Conservation (phyloP, 1,140 invertebrate species). For the Drosophila nigrodunni region DNA sequence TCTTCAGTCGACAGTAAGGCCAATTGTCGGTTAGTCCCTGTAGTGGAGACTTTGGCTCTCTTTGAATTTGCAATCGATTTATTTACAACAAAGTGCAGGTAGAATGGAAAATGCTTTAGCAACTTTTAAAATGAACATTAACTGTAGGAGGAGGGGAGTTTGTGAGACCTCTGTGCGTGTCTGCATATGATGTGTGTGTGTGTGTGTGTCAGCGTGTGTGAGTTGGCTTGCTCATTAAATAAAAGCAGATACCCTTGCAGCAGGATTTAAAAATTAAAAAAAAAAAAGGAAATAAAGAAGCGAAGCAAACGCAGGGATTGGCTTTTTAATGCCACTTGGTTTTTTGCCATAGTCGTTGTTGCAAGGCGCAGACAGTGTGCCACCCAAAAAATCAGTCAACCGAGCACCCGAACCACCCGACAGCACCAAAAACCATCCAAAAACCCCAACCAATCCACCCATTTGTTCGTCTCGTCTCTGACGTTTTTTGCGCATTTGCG, state of each 20-base stretch:
- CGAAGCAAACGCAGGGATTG: slow-evolving; percentile 53
- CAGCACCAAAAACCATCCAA: slow-evolving; percentile 6
- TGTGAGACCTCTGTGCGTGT: slow-evolving; percentile 13
- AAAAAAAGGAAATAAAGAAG: slow-evolving; percentile 7
- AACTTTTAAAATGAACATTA: slow-evolving; percentile 47
- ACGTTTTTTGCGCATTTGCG: slow-evolving; percentile 62
- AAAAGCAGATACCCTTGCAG: slow-evolving; percentile 62
- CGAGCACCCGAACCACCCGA: slow-evolving; percentile 5
- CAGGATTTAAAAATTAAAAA: slow-evolving; percentile 43
- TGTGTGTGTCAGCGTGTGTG: slow-evolving; percentile 21
- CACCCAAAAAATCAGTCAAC: slow-evolving; percentile 1
- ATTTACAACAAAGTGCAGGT: slow-evolving; percentile 36
- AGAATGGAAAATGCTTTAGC: slow-evolving; percentile 43
- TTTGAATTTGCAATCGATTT: slow-evolving; percentile 53
- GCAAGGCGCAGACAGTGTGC: slow-evolving; percentile 39
- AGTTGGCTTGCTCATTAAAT: slow-evolving; percentile 60
- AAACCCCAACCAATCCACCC: slow-evolving; percentile 7
- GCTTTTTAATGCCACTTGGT: slow-evolving; percentile 67
- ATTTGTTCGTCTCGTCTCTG: slow-evolving; percentile 28
- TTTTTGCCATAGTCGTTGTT: slow-evolving; percentile 41
- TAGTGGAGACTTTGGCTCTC: slow-evolving; percentile 5
- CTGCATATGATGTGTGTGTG: slow-evolving; percentile 30
- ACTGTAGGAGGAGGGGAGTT: neutral
- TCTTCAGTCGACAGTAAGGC: slow-evolving; percentile 4
- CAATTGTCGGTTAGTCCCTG: slow-evolving; percentile 8